These are phyloP conservation scores for Rhamphomyia laevipes DNA, from an alignment of 2,888 invertebrate genomes.

Conservation along the genomic window DNA sequence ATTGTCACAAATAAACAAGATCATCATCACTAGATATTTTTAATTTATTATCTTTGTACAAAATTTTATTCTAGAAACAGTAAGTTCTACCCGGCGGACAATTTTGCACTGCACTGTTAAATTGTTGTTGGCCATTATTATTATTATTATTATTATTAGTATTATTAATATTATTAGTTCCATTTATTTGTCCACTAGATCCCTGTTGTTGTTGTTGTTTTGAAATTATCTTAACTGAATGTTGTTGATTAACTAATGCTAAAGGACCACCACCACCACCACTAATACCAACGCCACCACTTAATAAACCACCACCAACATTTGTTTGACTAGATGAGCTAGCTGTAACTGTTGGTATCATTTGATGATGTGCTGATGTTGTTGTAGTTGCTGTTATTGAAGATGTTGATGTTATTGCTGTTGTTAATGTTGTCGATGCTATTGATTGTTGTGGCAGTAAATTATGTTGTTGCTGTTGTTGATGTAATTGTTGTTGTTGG, in stretches of 20 bases:
- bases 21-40: slow-evolving; percentile 18
- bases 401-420: slow-evolving; percentile 27
- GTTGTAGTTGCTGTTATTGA: slow-evolving; percentile 21
- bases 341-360: background rate
- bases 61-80: slow-evolving; percentile 32
- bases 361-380: slow-evolving; percentile 10
- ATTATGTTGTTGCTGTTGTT: background rate
- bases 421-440: slow-evolving; percentile 1
- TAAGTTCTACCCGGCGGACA: slow-evolving; percentile 28
- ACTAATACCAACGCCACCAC: background rate
- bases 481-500: slow-evolving; percentile 6
- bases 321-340: background rate
- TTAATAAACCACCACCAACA: background rate
- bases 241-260: slow-evolving; percentile 19
- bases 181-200: slow-evolving; percentile 2
- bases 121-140: slow-evolving; percentile 13
- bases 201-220: slow-evolving; percentile 10
- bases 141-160: slow-evolving; percentile 7
- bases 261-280: slow-evolving; percentile 11
- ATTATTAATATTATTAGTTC: slow-evolving; percentile 2
- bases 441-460: background rate
- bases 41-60: slow-evolving; percentile 18
- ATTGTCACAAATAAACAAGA: slow-evolving; percentile 28
- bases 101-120: slow-evolving; percentile 21
- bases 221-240: slow-evolving; percentile 17